phyloP scores from a whole-genome alignment of 37 sponge, comb jelly and placozoan species.

The Diacarnus erythraeanus region DNA sequence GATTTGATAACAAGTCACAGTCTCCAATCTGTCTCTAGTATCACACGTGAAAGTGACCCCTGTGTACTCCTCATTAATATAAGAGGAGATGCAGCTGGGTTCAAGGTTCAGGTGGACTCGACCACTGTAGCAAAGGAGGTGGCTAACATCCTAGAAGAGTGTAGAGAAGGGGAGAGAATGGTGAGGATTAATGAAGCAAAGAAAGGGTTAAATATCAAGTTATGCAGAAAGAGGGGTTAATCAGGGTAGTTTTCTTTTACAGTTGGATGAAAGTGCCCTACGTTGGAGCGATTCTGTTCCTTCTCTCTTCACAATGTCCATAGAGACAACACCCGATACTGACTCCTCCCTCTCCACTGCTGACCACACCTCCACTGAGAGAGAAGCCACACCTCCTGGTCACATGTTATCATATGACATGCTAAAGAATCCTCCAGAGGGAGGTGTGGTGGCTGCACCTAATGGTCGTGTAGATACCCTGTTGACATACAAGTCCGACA shows the following conservation, averaged over 20 bases:
- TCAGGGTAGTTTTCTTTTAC: not conserved
- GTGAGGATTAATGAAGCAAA: not conserved
- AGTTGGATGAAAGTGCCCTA: not conserved
- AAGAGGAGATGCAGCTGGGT: constrained; percentile 4
- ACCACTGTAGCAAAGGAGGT: constrained; percentile 26
- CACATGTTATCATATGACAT: not conserved
- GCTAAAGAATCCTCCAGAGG: not conserved
- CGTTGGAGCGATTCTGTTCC: constrained; percentile 40
- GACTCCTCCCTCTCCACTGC: constrained; percentile 5
- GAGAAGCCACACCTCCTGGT: constrained; percentile 23
- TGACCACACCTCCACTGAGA: constrained; percentile 19
- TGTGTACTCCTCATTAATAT: constrained; percentile 19
- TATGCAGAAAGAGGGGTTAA: too few species aligned
- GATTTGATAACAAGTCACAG: constrained; percentile 33
- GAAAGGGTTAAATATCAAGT: not conserved
- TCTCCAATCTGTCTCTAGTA: constrained; percentile 15
- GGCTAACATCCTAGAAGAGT: constrained; percentile 23
- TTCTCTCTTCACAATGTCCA: constrained; percentile 8
- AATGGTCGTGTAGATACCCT: constrained; percentile 4
- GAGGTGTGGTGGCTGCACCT: not conserved
- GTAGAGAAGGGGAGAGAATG: constrained; percentile 25
- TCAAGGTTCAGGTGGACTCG: constrained; percentile 41
- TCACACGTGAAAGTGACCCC: constrained; percentile 15
- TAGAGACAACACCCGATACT: not conserved
- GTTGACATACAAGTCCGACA: not conserved